Evolutionary conservation across 2,888 invertebrate genomes (phyloP), one percentile per base, ranked within the genome.

Genomic region (Celastrina argiolus): DNA sequence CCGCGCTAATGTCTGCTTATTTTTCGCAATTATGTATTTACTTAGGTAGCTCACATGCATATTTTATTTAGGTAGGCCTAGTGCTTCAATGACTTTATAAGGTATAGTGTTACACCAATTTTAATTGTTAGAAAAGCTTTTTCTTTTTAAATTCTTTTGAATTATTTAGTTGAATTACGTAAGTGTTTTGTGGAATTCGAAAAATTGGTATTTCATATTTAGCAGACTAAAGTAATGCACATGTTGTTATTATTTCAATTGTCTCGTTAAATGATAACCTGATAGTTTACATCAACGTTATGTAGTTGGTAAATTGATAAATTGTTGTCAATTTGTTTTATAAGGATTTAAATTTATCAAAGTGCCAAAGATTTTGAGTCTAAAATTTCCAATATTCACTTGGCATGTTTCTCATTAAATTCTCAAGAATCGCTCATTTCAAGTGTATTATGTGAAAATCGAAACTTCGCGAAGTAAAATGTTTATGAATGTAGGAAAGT

Each of bases 401-500:
- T 51, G 4, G 22, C 12, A 4, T 51, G 12, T 12, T 51, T 51
- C 22, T 51, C 56, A 31, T 65, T 58, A 56, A 65, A 56, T 58
- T 58, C 58, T 65, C 31, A 65, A 26, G 41, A 51, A 66, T 56
- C 41, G 63, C 64, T 58, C 64, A 63, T 79, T 79, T 76, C 78
- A 76, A 81, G 78, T 78, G 78, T 81, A 82, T 77, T 81, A 80
- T 78, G 80, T 76, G 71, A 75, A 75, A 74, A 74, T 76, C 75
- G 76, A 69, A 72, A 74, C 77, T 78, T 74, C 70, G 72, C 77
- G 76, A 84, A 87, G 84, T 85, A 84, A 82, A 87, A 87, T 87
- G 84, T 88, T 88, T 87, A 86, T 87, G 84, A 85, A 87, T 83
- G 84, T 84, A 83, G 80, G 77, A 80, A 86, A 88, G 78, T 87